Conservation (phyloP, 2,888 invertebrate species). For the Drosophila robusta region DNA sequence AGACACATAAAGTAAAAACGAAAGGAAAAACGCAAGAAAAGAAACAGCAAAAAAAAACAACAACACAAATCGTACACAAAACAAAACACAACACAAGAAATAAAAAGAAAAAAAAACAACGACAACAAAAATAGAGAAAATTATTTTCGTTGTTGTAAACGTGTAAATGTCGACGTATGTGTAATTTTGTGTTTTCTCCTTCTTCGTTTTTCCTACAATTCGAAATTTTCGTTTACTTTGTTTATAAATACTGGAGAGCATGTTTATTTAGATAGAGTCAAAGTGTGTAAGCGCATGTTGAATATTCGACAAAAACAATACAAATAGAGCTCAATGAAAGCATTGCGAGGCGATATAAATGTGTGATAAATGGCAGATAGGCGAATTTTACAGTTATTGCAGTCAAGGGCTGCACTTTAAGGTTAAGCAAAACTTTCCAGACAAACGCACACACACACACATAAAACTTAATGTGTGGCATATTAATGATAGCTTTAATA, state of each 20-base stretch:
- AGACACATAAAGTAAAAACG: slow-evolving; percentile 49
- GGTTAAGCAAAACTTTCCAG: slow-evolving; percentile 32
- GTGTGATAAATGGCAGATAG: neutral
- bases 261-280: slow-evolving; percentile 70
- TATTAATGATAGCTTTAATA: slow-evolving; percentile 60
- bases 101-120: slow-evolving; percentile 29
- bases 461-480: slow-evolving; percentile 32
- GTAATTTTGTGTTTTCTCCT: slow-evolving; percentile 24
- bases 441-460: slow-evolving; percentile 7
- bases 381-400: slow-evolving; percentile 16
- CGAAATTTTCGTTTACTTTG: slow-evolving; percentile 36
- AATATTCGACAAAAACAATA: slow-evolving; percentile 26
- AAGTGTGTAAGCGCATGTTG: slow-evolving; percentile 67
- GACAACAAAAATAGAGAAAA: slow-evolving; percentile 53
- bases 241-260: slow-evolving; percentile 63
- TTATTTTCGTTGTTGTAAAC: slow-evolving; percentile 64
- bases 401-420: slow-evolving; percentile 12
- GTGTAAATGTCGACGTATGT: slow-evolving; percentile 30
- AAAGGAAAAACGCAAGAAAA: slow-evolving; percentile 33
- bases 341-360: slow-evolving; percentile 6
- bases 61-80: slow-evolving; percentile 55
- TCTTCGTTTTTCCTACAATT: slow-evolving; percentile 29
- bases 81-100: slow-evolving; percentile 55
- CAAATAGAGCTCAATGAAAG: slow-evolving; percentile 22
- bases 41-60: slow-evolving; percentile 18